Percentiles rank a stretch among this genome's conserved stretches.
These are phyloP conservation scores for Pelodytes ibericus DNA, from an alignment of 2,797 vertebrate genomes.

Conservation along the genomic window DNA sequence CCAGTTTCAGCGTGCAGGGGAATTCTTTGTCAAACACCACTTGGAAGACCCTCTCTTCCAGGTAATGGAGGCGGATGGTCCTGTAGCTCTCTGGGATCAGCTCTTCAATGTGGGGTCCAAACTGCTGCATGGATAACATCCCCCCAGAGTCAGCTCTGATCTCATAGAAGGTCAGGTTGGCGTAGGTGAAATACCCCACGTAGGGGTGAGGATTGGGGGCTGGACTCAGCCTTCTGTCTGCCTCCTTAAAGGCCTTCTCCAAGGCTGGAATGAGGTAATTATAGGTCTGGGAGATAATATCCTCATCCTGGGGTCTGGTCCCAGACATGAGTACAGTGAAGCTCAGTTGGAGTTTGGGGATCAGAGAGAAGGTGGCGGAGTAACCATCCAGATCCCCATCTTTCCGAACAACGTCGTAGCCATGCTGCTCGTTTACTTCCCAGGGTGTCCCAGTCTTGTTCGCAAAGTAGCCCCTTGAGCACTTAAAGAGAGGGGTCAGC, in stretches of 20 bases:
- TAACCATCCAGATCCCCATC: slow-evolving; percentile 93
- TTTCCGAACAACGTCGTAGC: slow-evolving; percentile 87
- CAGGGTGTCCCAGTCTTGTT: slow-evolving; percentile 91
- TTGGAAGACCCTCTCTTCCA: slow-evolving; percentile 87
- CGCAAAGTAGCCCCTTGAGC: slow-evolving; percentile 88
- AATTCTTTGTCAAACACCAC: slow-evolving; percentile 92
- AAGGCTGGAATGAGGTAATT: slow-evolving; percentile 85
- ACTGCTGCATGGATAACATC: slow-evolving; percentile 89
- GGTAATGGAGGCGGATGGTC: slow-evolving; percentile 86
- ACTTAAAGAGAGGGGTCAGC: slow-evolving; percentile 86
- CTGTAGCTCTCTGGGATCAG: slow-evolving; percentile 87
- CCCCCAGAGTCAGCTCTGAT: slow-evolving; percentile 80
- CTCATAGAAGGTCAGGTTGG: slow-evolving; percentile 91
- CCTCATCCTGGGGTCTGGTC: slow-evolving; percentile 78
- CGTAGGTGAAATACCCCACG: slow-evolving; percentile 86
- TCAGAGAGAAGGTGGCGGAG: slow-evolving; percentile 88
- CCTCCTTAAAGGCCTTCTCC: slow-evolving; percentile 85
- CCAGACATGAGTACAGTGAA: slow-evolving; percentile 90
- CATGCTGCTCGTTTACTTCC: slow-evolving; percentile 88
- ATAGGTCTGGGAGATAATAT: slow-evolving; percentile 80
- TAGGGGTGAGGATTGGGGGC: slow-evolving; percentile 82
- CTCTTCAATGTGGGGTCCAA: slow-evolving; percentile 89
- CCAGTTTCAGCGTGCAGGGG: slow-evolving; percentile 84
- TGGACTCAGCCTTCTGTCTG: slow-evolving; percentile 72
- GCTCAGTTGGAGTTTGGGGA: slow-evolving; percentile 83